Evolutionary conservation across 2,888 invertebrate species (phyloP).

Genomic region (Tinea pellionella): DNA sequence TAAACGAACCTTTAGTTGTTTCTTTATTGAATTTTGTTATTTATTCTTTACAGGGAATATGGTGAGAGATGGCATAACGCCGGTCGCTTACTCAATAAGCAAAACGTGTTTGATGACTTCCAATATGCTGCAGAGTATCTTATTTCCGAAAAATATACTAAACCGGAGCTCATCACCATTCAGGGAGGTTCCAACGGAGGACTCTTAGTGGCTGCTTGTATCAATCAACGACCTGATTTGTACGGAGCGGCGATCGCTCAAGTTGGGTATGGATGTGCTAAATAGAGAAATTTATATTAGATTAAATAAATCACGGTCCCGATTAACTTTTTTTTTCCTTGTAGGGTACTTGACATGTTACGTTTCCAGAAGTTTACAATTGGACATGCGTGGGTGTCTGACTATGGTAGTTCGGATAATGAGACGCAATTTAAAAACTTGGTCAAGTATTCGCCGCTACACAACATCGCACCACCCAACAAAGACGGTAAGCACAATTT

Average conservation of each 20-base stretch:
- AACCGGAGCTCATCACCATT: slow-evolving; percentile 79
- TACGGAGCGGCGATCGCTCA: slow-evolving; percentile 93
- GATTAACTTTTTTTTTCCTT: background rate
- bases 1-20: no score
- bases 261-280: slow-evolving; percentile 79
- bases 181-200: slow-evolving; percentile 99
- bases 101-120: slow-evolving; percentile 98
- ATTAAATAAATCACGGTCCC: no score
- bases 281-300: no score
- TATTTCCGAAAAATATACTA: slow-evolving; percentile 82
- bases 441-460: slow-evolving; percentile 91
- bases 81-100: slow-evolving; percentile 91
- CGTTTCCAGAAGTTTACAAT: slow-evolving; percentile 98
- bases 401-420: slow-evolving; percentile 93
- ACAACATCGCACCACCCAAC: slow-evolving; percentile 82
- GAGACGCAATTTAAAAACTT: slow-evolving; percentile 87
- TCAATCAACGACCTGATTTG: slow-evolving; percentile 94
- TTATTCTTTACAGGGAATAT: slow-evolving; percentile 78
- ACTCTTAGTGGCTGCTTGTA: slow-evolving; percentile 92
- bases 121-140: slow-evolving; percentile 92
- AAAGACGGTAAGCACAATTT: slow-evolving; percentile 39
- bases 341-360: slow-evolving; percentile 97
- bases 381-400: slow-evolving; percentile 96
- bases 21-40: background rate
- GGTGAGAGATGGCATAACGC: slow-evolving; percentile 97